Evolutionary conservation across 2,888 invertebrate species (phyloP).

Genomic region (Hemithea aestivaria): DNA sequence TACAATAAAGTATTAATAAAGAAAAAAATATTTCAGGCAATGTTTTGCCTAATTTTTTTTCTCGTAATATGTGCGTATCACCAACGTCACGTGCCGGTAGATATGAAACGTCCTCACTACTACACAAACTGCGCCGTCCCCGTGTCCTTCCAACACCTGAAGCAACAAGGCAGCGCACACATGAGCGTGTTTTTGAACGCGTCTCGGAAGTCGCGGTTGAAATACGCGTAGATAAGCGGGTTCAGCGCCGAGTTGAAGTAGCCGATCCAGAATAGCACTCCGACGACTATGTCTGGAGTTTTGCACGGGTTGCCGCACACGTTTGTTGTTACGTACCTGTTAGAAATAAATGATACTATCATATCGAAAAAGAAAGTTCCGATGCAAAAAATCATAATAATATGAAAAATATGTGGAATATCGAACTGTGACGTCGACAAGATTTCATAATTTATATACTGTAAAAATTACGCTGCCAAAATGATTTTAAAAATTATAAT

Average conservation of each 20-base stretch:
- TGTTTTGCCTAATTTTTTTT: too few relatives aligned
- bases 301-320: conserved; percentile 90
- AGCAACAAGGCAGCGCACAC: conserved; percentile 91
- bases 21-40: too few relatives aligned
- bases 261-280: conserved; percentile 97
- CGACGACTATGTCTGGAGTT: conserved; percentile 91
- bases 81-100: too few relatives aligned
- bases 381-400: too few relatives aligned
- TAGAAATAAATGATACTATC: conserved; percentile 16
- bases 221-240: conserved; percentile 97
- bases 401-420: too few relatives aligned
- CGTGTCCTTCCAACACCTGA: conserved; percentile 85
- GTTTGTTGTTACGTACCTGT: conserved; percentile 91
- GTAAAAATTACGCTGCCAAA: too few relatives aligned
- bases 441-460: too few relatives aligned
- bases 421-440: too few relatives aligned
- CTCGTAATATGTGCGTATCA: too few relatives aligned
- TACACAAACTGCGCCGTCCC: conserved; percentile 79
- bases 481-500: too few relatives aligned
- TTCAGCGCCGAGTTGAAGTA: conserved; percentile 98
- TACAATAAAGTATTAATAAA: too few relatives aligned
- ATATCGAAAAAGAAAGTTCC: too few relatives aligned
- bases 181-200: conserved; percentile 95
- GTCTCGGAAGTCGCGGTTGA: conserved; percentile 95
- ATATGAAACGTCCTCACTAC: conserved; percentile 19